A percentile compares a stretch with the other conserved stretches of the same genome.
phyloP scores from a whole-genome alignment of 2,888 invertebrate species.

The Cataglyphis albicans region DNA sequence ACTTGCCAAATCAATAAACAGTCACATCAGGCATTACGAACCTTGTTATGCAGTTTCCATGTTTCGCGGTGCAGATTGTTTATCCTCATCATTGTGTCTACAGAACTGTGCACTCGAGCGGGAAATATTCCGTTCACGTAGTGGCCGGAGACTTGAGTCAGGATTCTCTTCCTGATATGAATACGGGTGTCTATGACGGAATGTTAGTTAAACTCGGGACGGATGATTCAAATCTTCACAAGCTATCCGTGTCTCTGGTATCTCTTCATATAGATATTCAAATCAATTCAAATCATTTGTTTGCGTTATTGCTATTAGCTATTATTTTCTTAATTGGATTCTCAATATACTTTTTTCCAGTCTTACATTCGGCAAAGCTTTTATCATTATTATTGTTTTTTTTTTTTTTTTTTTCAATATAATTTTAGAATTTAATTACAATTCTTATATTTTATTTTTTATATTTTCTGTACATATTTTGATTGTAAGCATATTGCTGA shows the following conservation, averaged over 20 bases:
- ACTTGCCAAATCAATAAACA: slow-evolving; percentile 38
- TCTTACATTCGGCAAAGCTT: background rate
- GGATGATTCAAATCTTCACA: slow-evolving; percentile 18
- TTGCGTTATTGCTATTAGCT: background rate
- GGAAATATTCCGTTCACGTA: slow-evolving; percentile 49
- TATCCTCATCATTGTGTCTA: slow-evolving; percentile 34
- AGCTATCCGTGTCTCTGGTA: background rate
- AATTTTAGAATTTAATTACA: slow-evolving; percentile 1
- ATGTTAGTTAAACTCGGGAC: slow-evolving; percentile 13
- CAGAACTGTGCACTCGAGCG: background rate
- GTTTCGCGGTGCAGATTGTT: slow-evolving; percentile 33
- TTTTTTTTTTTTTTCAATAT: background rate
- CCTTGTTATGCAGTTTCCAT: slow-evolving; percentile 25
- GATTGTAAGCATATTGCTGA: background rate
- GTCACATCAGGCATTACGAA: background rate
- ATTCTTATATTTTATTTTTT: slow-evolving; percentile 19
- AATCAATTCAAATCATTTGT: slow-evolving; percentile 18
- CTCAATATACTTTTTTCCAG: background rate
- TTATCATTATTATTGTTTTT: background rate
- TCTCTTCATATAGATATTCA: background rate
- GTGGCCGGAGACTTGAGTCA: slow-evolving; percentile 29
- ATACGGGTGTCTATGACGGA: slow-evolving; percentile 40
- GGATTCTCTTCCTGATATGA: slow-evolving; percentile 32
- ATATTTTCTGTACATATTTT: background rate
- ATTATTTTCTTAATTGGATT: background rate